A percentile compares a stretch with the other conserved stretches of the same genome.
Conservation (phyloP, 2,113 vertebrate species). For the Psammodynastes pulverulentus region DNA sequence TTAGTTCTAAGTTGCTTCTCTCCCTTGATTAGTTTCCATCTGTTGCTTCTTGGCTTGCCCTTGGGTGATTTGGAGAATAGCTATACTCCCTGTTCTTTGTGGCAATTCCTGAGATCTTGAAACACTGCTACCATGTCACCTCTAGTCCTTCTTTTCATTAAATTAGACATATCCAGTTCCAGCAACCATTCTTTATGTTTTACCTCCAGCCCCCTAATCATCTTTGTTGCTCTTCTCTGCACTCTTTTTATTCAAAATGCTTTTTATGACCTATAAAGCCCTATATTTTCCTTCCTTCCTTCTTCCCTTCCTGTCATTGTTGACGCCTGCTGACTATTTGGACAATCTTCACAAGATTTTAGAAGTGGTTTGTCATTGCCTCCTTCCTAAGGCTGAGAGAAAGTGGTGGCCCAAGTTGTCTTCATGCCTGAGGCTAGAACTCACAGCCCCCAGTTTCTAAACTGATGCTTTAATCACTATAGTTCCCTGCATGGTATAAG, state of each 20-base stretch:
- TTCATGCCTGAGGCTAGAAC: background rate
- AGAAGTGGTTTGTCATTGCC: background rate
- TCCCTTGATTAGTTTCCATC: no score
- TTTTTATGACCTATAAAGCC: background rate
- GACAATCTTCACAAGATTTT: background rate
- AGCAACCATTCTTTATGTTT: no score
- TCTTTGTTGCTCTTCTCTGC: no score
- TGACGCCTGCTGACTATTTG: background rate
- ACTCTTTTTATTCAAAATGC: background rate
- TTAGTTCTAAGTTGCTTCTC: no score
- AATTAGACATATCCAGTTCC: no score
- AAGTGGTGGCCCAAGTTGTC: background rate
- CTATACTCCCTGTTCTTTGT: no score
- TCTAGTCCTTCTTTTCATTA: no score
- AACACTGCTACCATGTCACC: no score
- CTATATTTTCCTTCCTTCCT: background rate
- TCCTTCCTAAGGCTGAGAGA: background rate
- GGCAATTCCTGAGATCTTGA: no score
- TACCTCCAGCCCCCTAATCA: no score
- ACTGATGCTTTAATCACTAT: background rate
- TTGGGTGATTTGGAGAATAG: no score
- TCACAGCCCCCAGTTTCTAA: background rate
- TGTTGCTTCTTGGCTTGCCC: no score
- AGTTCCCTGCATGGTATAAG: background rate
- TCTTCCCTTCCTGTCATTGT: background rate